Conservation (phyloP, 2,113 vertebrate genomes). For the Periophthalmus modestus region DNA sequence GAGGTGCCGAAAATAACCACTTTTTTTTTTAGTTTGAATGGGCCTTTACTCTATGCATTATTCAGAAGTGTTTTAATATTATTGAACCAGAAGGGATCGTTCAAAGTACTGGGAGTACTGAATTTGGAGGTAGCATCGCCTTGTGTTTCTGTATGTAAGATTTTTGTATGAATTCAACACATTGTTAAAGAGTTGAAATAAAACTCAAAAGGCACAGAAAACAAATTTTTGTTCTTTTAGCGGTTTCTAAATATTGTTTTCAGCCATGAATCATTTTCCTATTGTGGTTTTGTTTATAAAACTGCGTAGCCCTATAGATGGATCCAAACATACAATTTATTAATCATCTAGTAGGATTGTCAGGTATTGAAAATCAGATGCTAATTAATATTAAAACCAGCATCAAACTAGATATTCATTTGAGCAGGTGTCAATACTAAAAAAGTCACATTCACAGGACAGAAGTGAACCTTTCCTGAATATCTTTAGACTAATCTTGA, state of each 20-base stretch:
- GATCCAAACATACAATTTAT: no score
- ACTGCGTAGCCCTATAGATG: no score
- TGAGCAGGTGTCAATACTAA: no score
- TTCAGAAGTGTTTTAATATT: conserved; percentile 7
- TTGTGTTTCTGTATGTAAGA: conserved; percentile 8
- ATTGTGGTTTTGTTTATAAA: no score
- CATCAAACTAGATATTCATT: no score
- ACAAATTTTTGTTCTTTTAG: not conserved
- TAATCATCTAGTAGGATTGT: no score
- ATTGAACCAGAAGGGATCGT: conserved; percentile 35
- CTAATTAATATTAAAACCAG: no score
- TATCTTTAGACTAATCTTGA: no score
- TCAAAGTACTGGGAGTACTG: conserved; percentile 11
- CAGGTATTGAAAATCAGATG: no score
- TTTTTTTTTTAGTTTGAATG: conserved; percentile 38
- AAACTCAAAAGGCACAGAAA: conserved; percentile 23
- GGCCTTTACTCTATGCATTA: conserved; percentile 68
- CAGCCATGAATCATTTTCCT: no score
- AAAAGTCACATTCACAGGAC: no score
- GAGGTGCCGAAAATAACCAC: conserved; percentile 57
- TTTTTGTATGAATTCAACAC: conserved; percentile 18
- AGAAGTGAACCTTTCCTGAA: no score
- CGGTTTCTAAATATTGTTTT: not conserved
- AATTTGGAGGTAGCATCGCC: conserved; percentile 34
- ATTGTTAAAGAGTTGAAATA: conserved; percentile 32